Base-by-base conservation (phyloP, 2,888 invertebrate species). In the Yponomeuta sedellus region DNA sequence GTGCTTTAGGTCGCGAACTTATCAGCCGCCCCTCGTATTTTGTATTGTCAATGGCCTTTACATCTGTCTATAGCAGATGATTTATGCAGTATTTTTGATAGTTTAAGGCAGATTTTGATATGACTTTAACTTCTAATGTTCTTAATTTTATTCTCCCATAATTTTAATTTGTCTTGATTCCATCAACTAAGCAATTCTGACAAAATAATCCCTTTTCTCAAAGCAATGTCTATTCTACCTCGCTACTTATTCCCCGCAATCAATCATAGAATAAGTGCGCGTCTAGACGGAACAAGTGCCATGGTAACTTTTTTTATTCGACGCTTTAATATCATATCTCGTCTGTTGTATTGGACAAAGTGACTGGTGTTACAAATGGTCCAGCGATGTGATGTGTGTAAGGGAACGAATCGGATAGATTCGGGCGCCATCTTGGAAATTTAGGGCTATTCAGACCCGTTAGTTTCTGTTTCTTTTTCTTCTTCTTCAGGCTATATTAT, bases 311-410 rank as follows among this genome's bases (percentile, higher is more conserved):
- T 52, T 44, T 52, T 52, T 52, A 52, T 52, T 52, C 16, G 3
- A 52, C 44, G 44, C 44, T 52, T 52, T 52, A 52, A 52, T 52
- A 52, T 52, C 44, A 52, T 52, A 52, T 16, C 44, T 12, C 16
- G 44, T 16, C 44, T 52, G 44, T 52, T 52, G 44, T 52, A 52
- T 52, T 52, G 44, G 44, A 52, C 44, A 52, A 52, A 52, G 44
- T 52, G 44, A 16, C 44, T 52, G 44, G 44, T 52, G 44, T 52
- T 52, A 52, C 12, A 52, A 52, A 52, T 52, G 16, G 44, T 12
- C 44, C 44, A 12, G 44, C 44, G 16, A 52, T 52, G 44, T 34
- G 34, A 34, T 34, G 34, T 34, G 34, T 34, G 34, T 52, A 52
- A 52, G 44, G 44, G 44, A 52, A 52, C 44, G 2, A 52, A 52